Percentiles rank a stretch among this genome's conserved stretches.
Conservation (phyloP, 1,140 invertebrate species). For the Drosophila neocordata region DNA sequence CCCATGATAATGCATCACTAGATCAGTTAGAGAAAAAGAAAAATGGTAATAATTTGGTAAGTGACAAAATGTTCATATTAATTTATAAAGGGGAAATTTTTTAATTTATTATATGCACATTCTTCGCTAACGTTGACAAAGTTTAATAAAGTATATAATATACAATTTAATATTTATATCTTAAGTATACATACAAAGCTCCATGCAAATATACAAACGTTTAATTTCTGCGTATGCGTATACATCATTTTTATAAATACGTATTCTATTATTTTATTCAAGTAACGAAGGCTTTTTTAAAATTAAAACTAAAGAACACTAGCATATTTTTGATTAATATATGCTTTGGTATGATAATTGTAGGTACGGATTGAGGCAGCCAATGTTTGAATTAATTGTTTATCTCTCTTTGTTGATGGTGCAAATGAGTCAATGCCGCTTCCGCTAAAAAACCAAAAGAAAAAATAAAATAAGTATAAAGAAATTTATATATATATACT, state of each 20-base stretch:
- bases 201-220: constrained; percentile 38
- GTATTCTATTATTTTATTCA: constrained; percentile 39
- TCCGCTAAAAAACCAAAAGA: constrained; percentile 44
- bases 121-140: constrained; percentile 11
- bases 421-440: constrained; percentile 65
- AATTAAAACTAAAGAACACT: constrained; percentile 70
- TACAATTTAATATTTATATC: constrained; percentile 43
- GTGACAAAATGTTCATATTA: background rate
- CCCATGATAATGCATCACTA: too few relatives aligned
- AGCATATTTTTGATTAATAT: constrained; percentile 86
- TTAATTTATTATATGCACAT: constrained; percentile 12
- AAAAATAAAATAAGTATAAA: background rate
- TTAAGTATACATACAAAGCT: constrained; percentile 30
- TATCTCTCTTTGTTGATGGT: constrained; percentile 81
- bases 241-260: constrained; percentile 32
- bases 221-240: constrained; percentile 33
- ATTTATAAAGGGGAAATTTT: constrained; percentile 6
- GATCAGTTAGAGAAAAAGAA: background rate
- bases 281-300: constrained; percentile 15
- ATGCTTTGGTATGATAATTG: constrained; percentile 85
- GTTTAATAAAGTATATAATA: constrained; percentile 35
- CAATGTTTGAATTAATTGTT: constrained; percentile 84
- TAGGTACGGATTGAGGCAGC: constrained; percentile 85
- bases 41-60: too few relatives aligned
- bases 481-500: too few relatives aligned